Evolutionary conservation across 1,140 invertebrate species (phyloP).

Genomic region (Antheraea mylitta): DNA sequence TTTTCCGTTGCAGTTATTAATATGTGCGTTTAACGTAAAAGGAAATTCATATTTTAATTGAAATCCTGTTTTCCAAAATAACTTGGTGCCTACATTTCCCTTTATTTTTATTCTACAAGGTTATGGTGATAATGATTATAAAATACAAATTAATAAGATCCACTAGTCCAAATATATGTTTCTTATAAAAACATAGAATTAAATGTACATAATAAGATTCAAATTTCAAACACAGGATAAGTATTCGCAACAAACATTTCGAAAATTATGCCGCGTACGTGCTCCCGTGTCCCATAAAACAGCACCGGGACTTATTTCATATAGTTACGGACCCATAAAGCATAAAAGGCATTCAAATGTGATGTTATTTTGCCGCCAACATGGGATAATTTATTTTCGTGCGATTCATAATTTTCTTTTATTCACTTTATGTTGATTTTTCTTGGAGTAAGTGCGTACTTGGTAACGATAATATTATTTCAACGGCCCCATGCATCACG

Average conservation of each 20-base stretch:
- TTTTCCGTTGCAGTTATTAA: no score
- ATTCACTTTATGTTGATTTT: constrained; percentile 80
- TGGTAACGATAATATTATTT: constrained; percentile 78
- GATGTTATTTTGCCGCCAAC: constrained; percentile 79
- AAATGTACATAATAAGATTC: not conserved
- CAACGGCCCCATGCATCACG: constrained; percentile 71
- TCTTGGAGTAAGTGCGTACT: constrained; percentile 68
- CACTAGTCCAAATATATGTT: no score
- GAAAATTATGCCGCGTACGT: constrained; percentile 73
- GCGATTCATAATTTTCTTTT: constrained; percentile 79
- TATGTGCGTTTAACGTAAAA: no score
- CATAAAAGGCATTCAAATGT: constrained; percentile 78
- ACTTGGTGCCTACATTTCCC: no score
- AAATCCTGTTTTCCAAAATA: no score
- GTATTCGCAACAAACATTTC: constrained; percentile 41
- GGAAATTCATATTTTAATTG: no score
- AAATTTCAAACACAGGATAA: constrained; percentile 16
- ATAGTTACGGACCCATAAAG: constrained; percentile 76
- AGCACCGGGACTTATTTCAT: constrained; percentile 70
- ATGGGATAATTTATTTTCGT: constrained; percentile 75
- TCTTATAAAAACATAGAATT: no score
- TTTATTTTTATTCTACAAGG: no score
- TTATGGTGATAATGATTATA: no score
- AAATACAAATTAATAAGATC: no score
- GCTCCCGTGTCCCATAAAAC: constrained; percentile 70